A percentile compares a stretch with the other conserved stretches of the same genome.
phyloP scores from a whole-genome alignment of 1,140 invertebrate genomes.

The Solen grandis region DNA sequence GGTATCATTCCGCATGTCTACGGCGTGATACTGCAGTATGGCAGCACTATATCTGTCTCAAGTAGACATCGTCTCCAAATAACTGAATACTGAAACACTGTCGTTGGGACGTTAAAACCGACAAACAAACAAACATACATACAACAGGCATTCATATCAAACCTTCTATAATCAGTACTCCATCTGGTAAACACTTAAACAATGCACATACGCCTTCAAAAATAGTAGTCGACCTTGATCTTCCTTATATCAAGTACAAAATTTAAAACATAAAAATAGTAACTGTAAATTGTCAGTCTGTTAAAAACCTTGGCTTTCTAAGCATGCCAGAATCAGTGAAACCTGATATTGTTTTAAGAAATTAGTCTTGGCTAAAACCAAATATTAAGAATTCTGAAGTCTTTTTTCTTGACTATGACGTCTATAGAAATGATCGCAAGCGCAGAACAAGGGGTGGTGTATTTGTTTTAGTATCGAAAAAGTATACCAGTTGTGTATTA shows the following conservation, averaged over 20 bases:
- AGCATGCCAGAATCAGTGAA: constrained; percentile 10
- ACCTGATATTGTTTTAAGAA: constrained; percentile 9
- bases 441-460: constrained; percentile 17
- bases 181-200: not conserved
- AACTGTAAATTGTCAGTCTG: constrained; percentile 1
- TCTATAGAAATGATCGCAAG: too few relatives aligned
- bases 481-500: not conserved
- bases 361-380: constrained; percentile 22
- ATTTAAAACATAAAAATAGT: not conserved
- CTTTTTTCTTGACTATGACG: not conserved
- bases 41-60: too few relatives aligned
- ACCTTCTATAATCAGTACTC: not conserved
- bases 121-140: too few relatives aligned
- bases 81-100: too few relatives aligned
- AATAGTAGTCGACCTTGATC: not conserved
- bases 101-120: too few relatives aligned
- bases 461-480: too few relatives aligned
- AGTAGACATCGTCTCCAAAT: too few relatives aligned
- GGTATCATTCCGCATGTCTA: too few relatives aligned
- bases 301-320: constrained; percentile 11
- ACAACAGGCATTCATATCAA: not conserved
- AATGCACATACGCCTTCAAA: not conserved
- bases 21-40: too few relatives aligned
- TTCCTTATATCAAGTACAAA: not conserved
- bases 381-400: constrained; percentile 21